A percentile compares a stretch with the other conserved stretches of the same genome.
These are phyloP conservation scores for Wiebesia pumilae DNA, from an alignment of 1,140 invertebrate genomes.

Conservation along the genomic window DNA sequence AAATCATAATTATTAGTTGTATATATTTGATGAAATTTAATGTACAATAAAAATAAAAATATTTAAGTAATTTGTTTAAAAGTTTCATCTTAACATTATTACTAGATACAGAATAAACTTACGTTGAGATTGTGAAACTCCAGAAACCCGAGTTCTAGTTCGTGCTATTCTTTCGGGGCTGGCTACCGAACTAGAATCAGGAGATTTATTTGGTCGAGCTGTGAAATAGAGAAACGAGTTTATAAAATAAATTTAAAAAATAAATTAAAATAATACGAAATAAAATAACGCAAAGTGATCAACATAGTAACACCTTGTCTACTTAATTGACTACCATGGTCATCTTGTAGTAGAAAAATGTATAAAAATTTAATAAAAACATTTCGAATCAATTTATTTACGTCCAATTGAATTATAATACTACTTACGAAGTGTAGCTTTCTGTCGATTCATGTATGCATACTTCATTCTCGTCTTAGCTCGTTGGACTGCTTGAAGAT, in stretches of 20 bases:
- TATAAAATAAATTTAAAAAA: background rate
- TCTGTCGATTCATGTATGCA: conserved; percentile 84
- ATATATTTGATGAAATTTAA: too few relatives aligned
- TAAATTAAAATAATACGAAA: too few relatives aligned
- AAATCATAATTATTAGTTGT: too few relatives aligned
- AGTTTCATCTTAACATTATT: too few relatives aligned
- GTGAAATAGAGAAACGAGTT: conserved; percentile 49
- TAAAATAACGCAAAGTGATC: background rate
- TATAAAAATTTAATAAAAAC: background rate
- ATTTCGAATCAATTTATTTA: background rate
- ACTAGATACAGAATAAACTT: conserved; percentile 67
- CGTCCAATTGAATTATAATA: conserved; percentile 21
- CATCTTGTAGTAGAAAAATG: conserved; percentile 60
- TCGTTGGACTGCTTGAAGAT: conserved; percentile 90
- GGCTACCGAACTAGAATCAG: conserved; percentile 68
- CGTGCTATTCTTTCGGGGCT: conserved; percentile 81
- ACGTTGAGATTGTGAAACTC: conserved; percentile 94
- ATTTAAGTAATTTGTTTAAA: too few relatives aligned
- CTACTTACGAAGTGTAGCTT: conserved; percentile 86
- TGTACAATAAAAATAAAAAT: too few relatives aligned
- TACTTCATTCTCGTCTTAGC: conserved; percentile 88
- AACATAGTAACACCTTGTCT: conserved; percentile 58
- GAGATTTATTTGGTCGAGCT: conserved; percentile 81
- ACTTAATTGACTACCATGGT: conserved; percentile 58
- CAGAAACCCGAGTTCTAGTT: conserved; percentile 79